These are phyloP conservation scores for Manduca sexta DNA, from an alignment of 1,140 invertebrate species.

Conservation along the genomic window DNA sequence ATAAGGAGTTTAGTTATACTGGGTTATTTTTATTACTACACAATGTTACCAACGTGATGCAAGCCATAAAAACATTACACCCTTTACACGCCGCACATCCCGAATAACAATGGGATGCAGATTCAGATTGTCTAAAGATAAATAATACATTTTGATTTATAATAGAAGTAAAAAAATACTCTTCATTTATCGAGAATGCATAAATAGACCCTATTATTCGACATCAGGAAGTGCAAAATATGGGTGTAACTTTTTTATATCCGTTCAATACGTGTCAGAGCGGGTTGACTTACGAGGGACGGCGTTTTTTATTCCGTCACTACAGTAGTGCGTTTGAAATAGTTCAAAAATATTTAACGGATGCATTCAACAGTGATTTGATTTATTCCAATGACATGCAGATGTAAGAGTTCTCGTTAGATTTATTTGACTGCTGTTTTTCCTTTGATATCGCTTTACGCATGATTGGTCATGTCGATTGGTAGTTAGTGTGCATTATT, in stretches of 20 bases:
- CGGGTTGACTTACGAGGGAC: constrained; percentile 63
- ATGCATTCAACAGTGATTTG: constrained; percentile 69
- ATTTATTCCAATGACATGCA: constrained; percentile 72
- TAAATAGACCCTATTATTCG: constrained; percentile 72
- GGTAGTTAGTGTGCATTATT: constrained; percentile 61
- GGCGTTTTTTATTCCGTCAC: constrained; percentile 43
- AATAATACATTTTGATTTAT: constrained; percentile 74
- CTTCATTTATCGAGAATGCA: constrained; percentile 71
- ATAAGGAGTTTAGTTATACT: neutral
- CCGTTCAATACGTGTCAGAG: constrained; percentile 60
- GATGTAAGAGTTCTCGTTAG: constrained; percentile 67
- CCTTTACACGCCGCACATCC: constrained; percentile 69
- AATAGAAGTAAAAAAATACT: constrained; percentile 70
- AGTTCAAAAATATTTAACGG: constrained; percentile 71
- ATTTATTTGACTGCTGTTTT: constrained; percentile 70
- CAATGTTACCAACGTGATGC: constrained; percentile 12
- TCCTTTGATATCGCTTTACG: constrained; percentile 57
- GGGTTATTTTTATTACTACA: constrained; percentile 6
- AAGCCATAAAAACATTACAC: constrained; percentile 62
- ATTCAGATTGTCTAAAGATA: constrained; percentile 69
- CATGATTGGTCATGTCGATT: constrained; percentile 68
- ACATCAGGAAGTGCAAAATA: constrained; percentile 70
- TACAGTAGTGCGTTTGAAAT: constrained; percentile 59
- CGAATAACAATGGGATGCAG: constrained; percentile 71
- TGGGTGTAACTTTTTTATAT: constrained; percentile 68